phyloP scores from a whole-genome alignment of 2,888 invertebrate genomes.

The Baccha elongata region DNA sequence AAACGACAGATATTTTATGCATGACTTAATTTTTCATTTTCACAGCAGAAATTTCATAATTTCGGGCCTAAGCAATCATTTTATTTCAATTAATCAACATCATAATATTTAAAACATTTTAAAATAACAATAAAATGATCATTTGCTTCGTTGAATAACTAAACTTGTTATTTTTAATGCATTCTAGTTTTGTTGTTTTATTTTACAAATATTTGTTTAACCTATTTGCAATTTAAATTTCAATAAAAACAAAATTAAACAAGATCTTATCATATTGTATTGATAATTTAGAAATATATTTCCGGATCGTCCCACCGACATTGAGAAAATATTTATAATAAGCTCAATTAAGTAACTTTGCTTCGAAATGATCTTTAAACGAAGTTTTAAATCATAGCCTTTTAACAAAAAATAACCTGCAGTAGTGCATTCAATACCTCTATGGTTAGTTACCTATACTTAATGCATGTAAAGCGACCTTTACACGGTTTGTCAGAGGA shows the following conservation, averaged over 20 bases:
- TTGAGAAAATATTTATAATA: too few species aligned
- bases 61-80: neutral
- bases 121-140: neutral
- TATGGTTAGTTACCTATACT: too few species aligned
- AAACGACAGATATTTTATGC: too few species aligned
- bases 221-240: neutral
- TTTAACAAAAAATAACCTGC: too few species aligned
- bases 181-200: neutral
- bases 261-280: constrained; percentile 5
- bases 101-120: neutral
- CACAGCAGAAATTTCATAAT: neutral
- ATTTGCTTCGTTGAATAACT: neutral
- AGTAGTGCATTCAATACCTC: too few species aligned
- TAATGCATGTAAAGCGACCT: too few species aligned
- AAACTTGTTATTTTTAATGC: neutral
- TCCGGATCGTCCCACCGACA: too few species aligned
- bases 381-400: too few species aligned
- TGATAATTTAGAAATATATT: neutral
- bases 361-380: too few species aligned
- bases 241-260: neutral
- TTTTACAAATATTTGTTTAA: neutral
- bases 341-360: too few species aligned
- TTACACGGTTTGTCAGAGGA: too few species aligned
- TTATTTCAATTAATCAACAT: neutral
- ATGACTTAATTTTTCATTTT: too few species aligned